Conservation (phyloP, 2,888 invertebrate genomes). For the Cancer borealis region DNA sequence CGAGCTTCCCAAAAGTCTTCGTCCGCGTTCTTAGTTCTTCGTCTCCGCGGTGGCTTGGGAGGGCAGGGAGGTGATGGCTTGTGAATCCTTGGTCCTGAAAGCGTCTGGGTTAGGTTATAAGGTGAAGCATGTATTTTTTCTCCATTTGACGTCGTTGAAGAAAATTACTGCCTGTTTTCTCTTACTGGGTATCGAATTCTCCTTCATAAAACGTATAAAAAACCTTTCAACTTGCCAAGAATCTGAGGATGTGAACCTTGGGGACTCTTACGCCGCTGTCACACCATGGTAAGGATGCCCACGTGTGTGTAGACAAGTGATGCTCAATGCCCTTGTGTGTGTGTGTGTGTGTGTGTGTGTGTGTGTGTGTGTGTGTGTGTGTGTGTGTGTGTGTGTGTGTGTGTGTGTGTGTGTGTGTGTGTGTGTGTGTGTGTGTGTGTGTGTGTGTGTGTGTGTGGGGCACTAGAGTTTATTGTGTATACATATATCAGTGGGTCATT, state of each 20-base stretch:
- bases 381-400: background rate
- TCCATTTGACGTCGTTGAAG: slow-evolving; percentile 31
- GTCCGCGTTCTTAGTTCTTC: slow-evolving; percentile 41
- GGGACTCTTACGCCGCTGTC: background rate
- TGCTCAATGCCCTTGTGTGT: background rate
- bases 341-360: background rate
- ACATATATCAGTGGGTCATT: background rate
- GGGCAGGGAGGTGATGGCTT: background rate
- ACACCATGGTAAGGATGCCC: background rate
- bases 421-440: slow-evolving; percentile 31
- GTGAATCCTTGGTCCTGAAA: slow-evolving; percentile 4
- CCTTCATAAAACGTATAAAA: slow-evolving; percentile 18
- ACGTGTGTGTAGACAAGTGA: background rate
- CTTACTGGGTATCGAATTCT: slow-evolving; percentile 39
- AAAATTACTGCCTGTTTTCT: slow-evolving; percentile 50
- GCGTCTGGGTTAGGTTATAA: slow-evolving; percentile 42
- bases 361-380: slow-evolving; percentile 3
- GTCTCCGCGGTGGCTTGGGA: background rate
- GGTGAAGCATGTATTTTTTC: slow-evolving; percentile 38
- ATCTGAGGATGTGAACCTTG: slow-evolving; percentile 21
- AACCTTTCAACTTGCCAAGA: slow-evolving; percentile 30
- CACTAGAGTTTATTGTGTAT: background rate
- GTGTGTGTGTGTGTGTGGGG: slow-evolving; percentile 21
- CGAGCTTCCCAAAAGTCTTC: background rate
- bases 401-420: background rate